Base-by-base conservation (phyloP, 2,888 invertebrate species). In the Urechis unicinctus region DNA sequence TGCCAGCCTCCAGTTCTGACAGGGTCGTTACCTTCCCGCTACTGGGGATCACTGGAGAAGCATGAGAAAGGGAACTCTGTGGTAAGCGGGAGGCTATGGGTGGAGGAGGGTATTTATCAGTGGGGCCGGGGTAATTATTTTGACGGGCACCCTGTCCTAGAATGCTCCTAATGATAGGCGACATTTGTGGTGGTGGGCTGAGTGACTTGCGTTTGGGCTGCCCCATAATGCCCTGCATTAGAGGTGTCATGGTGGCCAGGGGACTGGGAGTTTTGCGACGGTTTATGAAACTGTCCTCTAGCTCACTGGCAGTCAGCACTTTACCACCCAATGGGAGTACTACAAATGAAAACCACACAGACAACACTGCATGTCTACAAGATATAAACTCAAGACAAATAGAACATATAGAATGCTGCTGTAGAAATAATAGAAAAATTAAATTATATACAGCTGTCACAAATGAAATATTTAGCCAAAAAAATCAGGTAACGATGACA, bases 271-370 rank as follows among this genome's bases (percentile, higher is more conserved):
- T 45, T 9, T 44, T 42, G 6, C 26, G 45, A 13, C 6, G 42
- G 28, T 49, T 29, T n/a, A 22, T 49, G 21, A 55, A 42, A 29
- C 45, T 54, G 43, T 56, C 61, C 42, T 62, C 61, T 2, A 63
- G 58, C 31, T 63, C 61, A 13, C 55, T 36, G 13, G 59, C 51
- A n/a, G 56, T 58, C 6, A 52, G 55, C 28, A 62, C 61, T 49
- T 58, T 58, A 2, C 59, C 56, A 24, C 54, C 51, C 1, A 52
- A 28, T 22, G 60, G 56, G 30, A 36, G 9, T 36, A 17, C 36
- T 36, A 36, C 36, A 36, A 9, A n/a, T n/a, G n/a, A n/a, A n/a
- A n/a, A 36, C 9, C 36, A 36, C 36, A 36, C 36, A 36, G 17
- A 36, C 9, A n/a, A n/a, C n/a, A n/a, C n/a, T n/a, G n/a, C n/a